Conservation (phyloP, 1,140 invertebrate genomes). For the Hycleus phaleratus region DNA sequence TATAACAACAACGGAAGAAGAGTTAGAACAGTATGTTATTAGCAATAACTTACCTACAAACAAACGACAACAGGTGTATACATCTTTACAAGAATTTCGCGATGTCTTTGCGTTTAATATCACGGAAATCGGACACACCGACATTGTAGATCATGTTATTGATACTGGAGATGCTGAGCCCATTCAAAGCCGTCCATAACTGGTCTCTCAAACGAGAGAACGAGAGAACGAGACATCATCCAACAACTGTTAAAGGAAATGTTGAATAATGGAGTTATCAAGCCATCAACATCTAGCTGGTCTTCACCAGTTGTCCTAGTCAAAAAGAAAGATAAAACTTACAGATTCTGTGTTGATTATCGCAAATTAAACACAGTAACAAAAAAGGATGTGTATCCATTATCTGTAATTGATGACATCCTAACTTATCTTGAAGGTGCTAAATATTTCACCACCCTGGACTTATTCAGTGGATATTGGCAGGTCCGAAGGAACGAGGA, state of each 20-base stretch:
- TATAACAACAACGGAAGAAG: no score
- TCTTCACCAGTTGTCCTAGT: constrained; percentile 13
- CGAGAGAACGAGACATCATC: constrained; percentile 23
- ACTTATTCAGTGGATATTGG: constrained; percentile 44
- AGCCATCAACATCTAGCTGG: constrained; percentile 8
- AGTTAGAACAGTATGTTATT: no score
- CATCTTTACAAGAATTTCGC: no score
- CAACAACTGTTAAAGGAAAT: constrained; percentile 24
- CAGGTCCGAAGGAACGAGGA: constrained; percentile 30
- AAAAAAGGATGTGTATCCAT: no score
- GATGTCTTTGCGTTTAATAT: background rate
- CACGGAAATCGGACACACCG: background rate
- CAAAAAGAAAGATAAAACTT: constrained; percentile 1
- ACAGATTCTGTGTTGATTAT: constrained; percentile 5
- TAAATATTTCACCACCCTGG: constrained; percentile 25
- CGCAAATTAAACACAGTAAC: background rate
- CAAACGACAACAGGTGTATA: no score
- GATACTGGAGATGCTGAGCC: background rate
- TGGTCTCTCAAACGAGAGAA: constrained; percentile 16
- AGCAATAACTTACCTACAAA: no score
- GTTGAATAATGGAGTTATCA: constrained; percentile 5
- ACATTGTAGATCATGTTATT: background rate
- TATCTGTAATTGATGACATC: background rate
- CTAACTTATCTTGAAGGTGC: background rate
- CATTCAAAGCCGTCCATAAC: constrained; percentile 23